phyloP scores from a whole-genome alignment of 2,888 invertebrate species.

The Teleogryllus oceanicus region DNA sequence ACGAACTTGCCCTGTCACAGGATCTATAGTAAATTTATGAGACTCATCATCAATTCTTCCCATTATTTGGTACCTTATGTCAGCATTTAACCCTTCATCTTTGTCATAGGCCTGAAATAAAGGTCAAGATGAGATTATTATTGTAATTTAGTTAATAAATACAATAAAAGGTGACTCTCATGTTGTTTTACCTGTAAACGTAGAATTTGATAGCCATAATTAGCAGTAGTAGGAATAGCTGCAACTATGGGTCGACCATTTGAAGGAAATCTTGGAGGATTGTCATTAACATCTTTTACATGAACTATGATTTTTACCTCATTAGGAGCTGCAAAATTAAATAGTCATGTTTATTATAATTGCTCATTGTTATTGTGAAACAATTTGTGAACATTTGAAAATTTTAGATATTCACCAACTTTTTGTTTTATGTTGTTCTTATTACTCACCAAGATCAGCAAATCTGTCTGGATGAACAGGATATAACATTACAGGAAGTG shows the following conservation, averaged over 20 bases:
- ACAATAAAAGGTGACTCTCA: not conserved
- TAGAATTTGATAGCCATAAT: conserved; percentile 77
- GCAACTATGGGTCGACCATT: conserved; percentile 76
- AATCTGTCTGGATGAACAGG: conserved; percentile 70
- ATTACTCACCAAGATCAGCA: conserved; percentile 60
- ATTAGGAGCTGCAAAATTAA: conserved; percentile 51
- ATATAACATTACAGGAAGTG: conserved; percentile 68
- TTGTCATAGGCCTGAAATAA: conserved; percentile 65
- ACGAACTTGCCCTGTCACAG: conserved; percentile 70
- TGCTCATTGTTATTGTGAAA: too few relatives aligned
- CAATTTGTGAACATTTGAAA: too few relatives aligned
- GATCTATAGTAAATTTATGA: conserved; percentile 72
- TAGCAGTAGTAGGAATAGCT: conserved; percentile 75
- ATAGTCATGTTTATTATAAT: not conserved
- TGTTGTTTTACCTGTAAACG: conserved; percentile 60
- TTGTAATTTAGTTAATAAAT: not conserved
- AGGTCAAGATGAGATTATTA: not conserved
- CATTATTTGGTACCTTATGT: conserved; percentile 75
- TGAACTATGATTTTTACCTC: conserved; percentile 76
- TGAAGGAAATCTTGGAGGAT: conserved; percentile 71
- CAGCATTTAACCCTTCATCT: conserved; percentile 71
- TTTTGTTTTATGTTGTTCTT: too few relatives aligned
- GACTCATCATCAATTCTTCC: conserved; percentile 62
- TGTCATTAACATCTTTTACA: conserved; percentile 79
- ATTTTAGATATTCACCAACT: too few relatives aligned